Evolutionary conservation across 2,888 invertebrate species (phyloP), one percentile per base, ranked within the genome.

Genomic region (Tolmerus cingulatus): DNA sequence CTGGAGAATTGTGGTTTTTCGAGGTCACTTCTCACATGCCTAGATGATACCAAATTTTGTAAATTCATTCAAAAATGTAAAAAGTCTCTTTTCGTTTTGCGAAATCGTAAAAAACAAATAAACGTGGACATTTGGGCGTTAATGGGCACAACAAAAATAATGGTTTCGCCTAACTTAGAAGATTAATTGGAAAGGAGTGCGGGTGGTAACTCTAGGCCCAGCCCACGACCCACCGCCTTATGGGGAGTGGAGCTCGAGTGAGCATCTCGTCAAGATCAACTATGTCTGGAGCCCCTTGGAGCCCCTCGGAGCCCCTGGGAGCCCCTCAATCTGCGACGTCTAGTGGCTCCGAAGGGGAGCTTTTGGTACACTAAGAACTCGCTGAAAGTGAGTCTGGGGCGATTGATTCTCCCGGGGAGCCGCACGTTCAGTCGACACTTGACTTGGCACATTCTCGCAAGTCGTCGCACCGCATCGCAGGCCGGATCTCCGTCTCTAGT

Each of bases 221-320:
- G 8, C 23, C 66, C n/a, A 30, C 76, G 37, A 14, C 37, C 78
- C n/a, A 78, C 43, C 43, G 12, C 40, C 40, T 78, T 78, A 40
- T 8, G 23, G 23, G 23, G 78, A 78, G 78, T 43, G 19, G 43
- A 78, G 23, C 37, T 78, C 4, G 43, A 78, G 78, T 78, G 23
- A 34, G 12, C 78, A 78, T 78, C 78, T 77, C 46, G 27, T 78
- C 78, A 78, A 78, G 78, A 78, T 78, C 78, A 78, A 46, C 78
- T 43, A 46, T 46, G 46, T 9, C 34, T 66, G 66, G 66, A 66
- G 27, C 27, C 37, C 16, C 78, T 40, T 23, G 40, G 27, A 23
- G 16, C 12, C 19, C 40, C 78, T 19, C 40, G 66, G 66, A 66
- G 27, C 27, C 37, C 16, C 78, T 40, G 12, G 40, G 27, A 23